Base-by-base conservation (phyloP, 2,888 invertebrate genomes). In the Cephus rjabovi region DNA sequence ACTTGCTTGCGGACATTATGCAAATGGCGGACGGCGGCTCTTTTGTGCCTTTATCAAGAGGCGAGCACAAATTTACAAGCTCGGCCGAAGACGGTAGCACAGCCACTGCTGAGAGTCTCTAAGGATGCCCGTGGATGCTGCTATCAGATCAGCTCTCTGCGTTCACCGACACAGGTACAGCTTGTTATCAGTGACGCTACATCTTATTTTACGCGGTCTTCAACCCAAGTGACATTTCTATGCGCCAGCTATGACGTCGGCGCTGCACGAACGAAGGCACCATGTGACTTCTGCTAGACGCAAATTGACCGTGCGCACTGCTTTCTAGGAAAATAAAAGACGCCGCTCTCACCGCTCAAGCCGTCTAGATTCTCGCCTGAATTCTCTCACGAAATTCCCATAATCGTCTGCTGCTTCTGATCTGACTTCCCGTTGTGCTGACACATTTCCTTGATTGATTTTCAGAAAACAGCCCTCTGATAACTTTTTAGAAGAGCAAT, bases 161-260 rank as follows among this genome's bases (percentile, higher is more conserved):
- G 79, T 80, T 81, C 80, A 77, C 75, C 76, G 80, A 75, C 78
- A 75, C 74, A 75, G 74, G 76, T 74, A 79, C 77, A 33, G 40
- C 23, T 33, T 76, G 89, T 91, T 91, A 91, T 91, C 91, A 91
- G 90, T 87, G 88, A 88, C 87, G 90, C 88, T 90, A 90, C 90
- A 91, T 91, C 91, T 91, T 91, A 91, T 90, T 91, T 91, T 91
- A 90, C 91, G 89, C 89, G 87, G 86, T 87, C 89, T 88, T 91
- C 90, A 87, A 83, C 82, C 83, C 82, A 82, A 84, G 86, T 87
- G 91, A 91, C 91, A 90, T 90, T 91, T 91, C 91, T 91, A 91
- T 91, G 90, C 91, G 84, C 88, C 84, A 86, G 83, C 90, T 91
- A 91, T 91, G 91, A 91, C 91, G 89, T 90, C 91, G 91, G 89